Evolutionary conservation across 2,113 vertebrate genomes (phyloP), one percentile per base, ranked within the genome.

Genomic region (Toxotes jaculatrix): DNA sequence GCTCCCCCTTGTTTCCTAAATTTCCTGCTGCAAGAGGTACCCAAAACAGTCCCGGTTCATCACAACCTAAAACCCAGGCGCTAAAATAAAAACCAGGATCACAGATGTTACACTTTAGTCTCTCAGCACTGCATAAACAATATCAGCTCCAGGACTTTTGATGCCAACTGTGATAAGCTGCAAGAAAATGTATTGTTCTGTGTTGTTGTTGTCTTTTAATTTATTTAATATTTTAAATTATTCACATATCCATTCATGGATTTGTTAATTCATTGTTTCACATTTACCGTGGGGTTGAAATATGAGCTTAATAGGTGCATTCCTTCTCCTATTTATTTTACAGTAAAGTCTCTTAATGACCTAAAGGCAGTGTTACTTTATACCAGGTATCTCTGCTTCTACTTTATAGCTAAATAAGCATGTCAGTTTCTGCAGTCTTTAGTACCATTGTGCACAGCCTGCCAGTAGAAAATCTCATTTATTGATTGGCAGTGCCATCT

Each of bases 191-290:
- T 19, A 60, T 51, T 38, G 17, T n/a, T 62, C 56, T 2, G 1
- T 63, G 38, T 32, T 76, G 66, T 64, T 61, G 59, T 65, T 61
- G 53, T 36, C 5, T 31, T 9, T 73, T 76, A 42, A 68, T 69
- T 73, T 31, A 70, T 79, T 79, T 56, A 64, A 60, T 55, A 62
- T 73, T 4, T 59, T 88, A 16, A 77, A 80, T 80, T 80, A 80
- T 80, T 82, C 49, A 69, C 17, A 65, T 3, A 6, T 21, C 43
- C 36, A 70, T 77, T 55, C 34, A 49, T 45, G 45, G 32, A 71
- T 84, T 51, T 73, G 63, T 42, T 42, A n/a, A 62, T 40, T 56
- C 8, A 11, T 69, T 56, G 55, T 49, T 80, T 59, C 57, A 81
- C 31, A 57, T 31, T 80, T 55, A 56, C 32, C 7, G 32, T 17